Base-by-base conservation (phyloP, 2,113 vertebrate species). In the Gadus macrocephalus region DNA sequence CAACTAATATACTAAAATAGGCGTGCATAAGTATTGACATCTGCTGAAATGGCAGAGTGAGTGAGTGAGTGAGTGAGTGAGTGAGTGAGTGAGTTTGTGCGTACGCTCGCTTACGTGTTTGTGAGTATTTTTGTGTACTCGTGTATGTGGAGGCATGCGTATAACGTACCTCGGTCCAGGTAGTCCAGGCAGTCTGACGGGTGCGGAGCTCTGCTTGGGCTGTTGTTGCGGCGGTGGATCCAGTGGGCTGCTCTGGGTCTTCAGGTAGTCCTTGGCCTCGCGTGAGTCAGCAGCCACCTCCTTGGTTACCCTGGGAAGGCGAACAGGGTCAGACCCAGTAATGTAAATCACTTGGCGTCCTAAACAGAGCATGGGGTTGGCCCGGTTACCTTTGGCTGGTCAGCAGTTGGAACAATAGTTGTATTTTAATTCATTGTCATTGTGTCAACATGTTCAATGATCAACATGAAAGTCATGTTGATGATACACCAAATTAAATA, bases 281-380 rank as follows among this genome's bases (percentile, higher is more conserved):
- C 84, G 94, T 31, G 96, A 99, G 69, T 93, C 81, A 8, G 91
- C 90, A 9, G 94, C 93, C 3, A 99, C 96, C 83, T 98, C 95
- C 86, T 98, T 95, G 67, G 93, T 93, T 62, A 99, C 94, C 85
- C 97, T 99, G 59, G 8, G 59, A 60, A 16, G 20, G 20, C 3
- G 4, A 15, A n/a, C 17, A n/a, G 58, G 15, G 58, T 19, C 2
- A 60, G n/a, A 60, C 58, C 17, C 58, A 60, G 17, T 19, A 7
- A 60, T 3, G 25, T 14, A 49, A 12, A 11, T 0, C 42, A 49
- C 11, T 14, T 2, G 42, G 42, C 42, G 8, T 49, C 42, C 12
- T 49, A 49, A n/a, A n/a, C 58, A 61, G 15, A 49, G 42, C 42
- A 9, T 9, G 42, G 42, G 42, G 42, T 49, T 9, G 42, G 31